Evolutionary conservation across 2,113 vertebrate species (phyloP), one percentile per base, ranked within the genome.

Genomic region (Oreochromis niloticus): DNA sequence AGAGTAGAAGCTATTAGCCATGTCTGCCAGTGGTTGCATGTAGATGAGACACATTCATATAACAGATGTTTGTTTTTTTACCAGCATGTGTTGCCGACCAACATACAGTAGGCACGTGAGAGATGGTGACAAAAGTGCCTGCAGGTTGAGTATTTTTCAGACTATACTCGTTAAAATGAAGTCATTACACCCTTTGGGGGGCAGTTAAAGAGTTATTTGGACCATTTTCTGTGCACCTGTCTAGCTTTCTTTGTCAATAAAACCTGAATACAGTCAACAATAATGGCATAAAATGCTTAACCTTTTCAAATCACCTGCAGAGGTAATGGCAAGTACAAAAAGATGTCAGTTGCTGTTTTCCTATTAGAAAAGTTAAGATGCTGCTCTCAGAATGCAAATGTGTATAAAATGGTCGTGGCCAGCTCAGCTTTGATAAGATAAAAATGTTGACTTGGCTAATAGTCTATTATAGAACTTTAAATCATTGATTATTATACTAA

Each of bases 1-100:
- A 80, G 81, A 85, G 85, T 39, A 80, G 84, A 84, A 87, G 84
- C 89, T 81, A 87, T 95, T 94, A 93, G 84, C 86, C 24, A 41
- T 5, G 52, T 71, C 75, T 83, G 80, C 48, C 22, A 5, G 34
- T 43, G 85, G 63, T 52, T 2, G 66, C 82, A 81, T 81, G 80
- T 55, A 88, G 54, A 84, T 86, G 54, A 85, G 56, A 57, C 71
- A 22, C 56, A 5, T 50, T 55, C n/a, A 61, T 57, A 34, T n/a
- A 39, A 54, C 82, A 63, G 59, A 89, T 2, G 12, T 39, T 79
- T 32, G 34, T 16, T 12, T 1, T 32, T 43, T 83, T 22, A 50
- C n/a, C 22, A n/a, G 30, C 71, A 83, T 50, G 56, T 30, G 48
- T 41, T 22, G 27, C 85, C 24, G 5, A 11, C 7, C 71, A 12